Percentiles rank a stretch among this genome's conserved stretches.
phyloP scores from a whole-genome alignment of 1,140 invertebrate species.

The Aphaenogaster ashmeadi region DNA sequence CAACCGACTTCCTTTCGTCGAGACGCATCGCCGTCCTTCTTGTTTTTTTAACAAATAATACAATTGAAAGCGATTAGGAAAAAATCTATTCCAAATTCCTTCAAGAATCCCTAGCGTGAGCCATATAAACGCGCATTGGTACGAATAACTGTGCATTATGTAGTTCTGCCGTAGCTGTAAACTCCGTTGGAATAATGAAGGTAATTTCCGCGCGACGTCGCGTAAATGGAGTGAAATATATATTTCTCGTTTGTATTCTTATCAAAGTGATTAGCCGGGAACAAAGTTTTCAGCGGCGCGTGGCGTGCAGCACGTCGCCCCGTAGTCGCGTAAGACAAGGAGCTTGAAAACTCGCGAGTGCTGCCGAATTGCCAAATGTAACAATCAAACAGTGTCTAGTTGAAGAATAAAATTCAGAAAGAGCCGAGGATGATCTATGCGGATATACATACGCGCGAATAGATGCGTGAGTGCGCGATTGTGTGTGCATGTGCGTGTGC shows the following conservation, averaged over 20 bases:
- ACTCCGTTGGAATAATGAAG: neutral
- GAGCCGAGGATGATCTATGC: neutral
- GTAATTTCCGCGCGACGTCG: neutral
- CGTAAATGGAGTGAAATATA: neutral
- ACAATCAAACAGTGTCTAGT: constrained; percentile 84
- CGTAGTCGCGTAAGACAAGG: constrained; percentile 74
- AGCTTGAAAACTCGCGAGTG: constrained; percentile 81
- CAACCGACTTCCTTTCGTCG: neutral
- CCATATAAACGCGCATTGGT: neutral
- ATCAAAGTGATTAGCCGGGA: neutral
- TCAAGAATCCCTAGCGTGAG: neutral
- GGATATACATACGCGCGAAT: constrained; percentile 8
- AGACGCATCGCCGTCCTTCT: neutral
- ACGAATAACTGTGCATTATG: neutral
- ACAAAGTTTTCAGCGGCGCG: constrained; percentile 5
- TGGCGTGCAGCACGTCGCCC: constrained; percentile 38
- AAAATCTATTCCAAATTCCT: neutral
- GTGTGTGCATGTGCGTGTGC: constrained; percentile 15
- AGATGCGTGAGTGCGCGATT: constrained; percentile 10
- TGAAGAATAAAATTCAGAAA: constrained; percentile 56
- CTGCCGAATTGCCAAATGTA: constrained; percentile 85
- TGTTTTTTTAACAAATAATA: neutral
- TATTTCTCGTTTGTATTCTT: neutral
- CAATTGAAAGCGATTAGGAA: neutral
- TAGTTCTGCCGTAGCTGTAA: neutral